A percentile compares a stretch with the other conserved stretches of the same genome.
Evolutionary conservation across 2,113 vertebrate species (phyloP).

Genomic region (Gymnobelideus leadbeateri): DNA sequence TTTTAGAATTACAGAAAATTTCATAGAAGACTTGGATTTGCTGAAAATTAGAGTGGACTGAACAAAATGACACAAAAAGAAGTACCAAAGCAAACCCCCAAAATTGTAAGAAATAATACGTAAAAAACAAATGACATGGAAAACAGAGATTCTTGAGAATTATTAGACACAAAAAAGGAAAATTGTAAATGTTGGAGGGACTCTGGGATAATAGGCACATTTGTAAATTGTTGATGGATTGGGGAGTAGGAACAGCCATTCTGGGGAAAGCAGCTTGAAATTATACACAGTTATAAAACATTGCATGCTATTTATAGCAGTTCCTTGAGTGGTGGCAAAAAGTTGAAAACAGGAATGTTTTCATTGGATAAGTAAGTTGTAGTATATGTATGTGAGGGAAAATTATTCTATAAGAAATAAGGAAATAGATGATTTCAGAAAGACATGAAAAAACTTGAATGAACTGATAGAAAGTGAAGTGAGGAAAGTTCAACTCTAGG

Average conservation of each 20-base stretch:
- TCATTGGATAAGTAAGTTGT: neutral
- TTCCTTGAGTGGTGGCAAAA: neutral
- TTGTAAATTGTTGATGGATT: neutral
- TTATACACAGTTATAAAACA: neutral
- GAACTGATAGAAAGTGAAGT: neutral
- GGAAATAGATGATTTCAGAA: neutral
- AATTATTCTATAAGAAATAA: neutral
- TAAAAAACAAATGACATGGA: neutral
- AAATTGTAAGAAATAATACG: neutral
- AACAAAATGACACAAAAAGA: neutral
- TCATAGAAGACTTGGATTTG: neutral
- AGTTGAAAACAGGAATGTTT: neutral
- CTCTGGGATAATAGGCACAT: neutral
- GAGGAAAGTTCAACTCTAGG: too few species aligned
- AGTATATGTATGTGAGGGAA: neutral
- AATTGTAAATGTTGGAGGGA: too few species aligned
- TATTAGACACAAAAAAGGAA: neutral
- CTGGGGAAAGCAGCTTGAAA: neutral
- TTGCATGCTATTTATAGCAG: neutral
- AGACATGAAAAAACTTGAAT: neutral
- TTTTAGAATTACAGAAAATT: neutral
- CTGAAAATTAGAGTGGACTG: neutral
- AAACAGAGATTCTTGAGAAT: neutral
- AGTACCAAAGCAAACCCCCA: neutral
- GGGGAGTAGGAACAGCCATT: too few species aligned